Evolutionary conservation across 2,888 invertebrate genomes (phyloP).

Genomic region (Fragum fragum): DNA sequence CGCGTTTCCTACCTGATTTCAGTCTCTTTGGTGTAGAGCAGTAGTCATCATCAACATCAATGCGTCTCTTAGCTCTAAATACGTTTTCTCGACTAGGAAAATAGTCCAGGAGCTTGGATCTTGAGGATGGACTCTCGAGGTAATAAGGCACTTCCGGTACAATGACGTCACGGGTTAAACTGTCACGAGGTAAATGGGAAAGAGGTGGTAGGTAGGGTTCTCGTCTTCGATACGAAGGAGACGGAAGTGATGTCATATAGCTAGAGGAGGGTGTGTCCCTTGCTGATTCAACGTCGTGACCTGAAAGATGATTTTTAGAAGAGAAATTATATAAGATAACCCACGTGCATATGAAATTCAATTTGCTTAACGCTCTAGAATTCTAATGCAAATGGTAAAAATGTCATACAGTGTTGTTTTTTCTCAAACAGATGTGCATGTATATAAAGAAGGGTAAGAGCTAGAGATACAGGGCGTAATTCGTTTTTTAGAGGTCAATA

Average conservation of each 20-base stretch:
- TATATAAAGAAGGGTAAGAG: no score
- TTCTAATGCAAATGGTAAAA: no score
- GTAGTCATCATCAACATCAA: conserved; percentile 62
- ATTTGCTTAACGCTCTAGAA: no score
- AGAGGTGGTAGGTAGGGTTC: conserved; percentile 45
- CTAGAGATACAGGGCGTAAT: no score
- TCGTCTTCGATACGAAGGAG: conserved; percentile 44
- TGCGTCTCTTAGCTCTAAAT: conserved; percentile 58
- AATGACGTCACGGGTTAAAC: conserved; percentile 42
- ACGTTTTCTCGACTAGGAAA: conserved; percentile 28
- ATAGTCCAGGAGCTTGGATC: conserved; percentile 25
- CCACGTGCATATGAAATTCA: no score
- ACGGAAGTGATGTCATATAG: conserved; percentile 27
- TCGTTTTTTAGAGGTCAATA: no score
- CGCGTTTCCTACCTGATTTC: conserved; percentile 55
- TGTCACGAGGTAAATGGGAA: conserved; percentile 29
- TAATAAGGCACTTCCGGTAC: conserved; percentile 53
- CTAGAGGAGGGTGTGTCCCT: conserved; percentile 5
- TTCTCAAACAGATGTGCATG: no score
- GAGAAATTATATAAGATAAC: no score
- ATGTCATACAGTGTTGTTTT: no score
- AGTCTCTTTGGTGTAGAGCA: conserved; percentile 56
- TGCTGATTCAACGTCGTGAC: conserved; percentile 23
- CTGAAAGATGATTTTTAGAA: conserved; percentile 16
- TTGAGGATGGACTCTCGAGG: conserved; percentile 49